A percentile compares a stretch with the other conserved stretches of the same genome.
Conservation (phyloP, 2,888 invertebrate species). For the Perizoma flavofasciatum region DNA sequence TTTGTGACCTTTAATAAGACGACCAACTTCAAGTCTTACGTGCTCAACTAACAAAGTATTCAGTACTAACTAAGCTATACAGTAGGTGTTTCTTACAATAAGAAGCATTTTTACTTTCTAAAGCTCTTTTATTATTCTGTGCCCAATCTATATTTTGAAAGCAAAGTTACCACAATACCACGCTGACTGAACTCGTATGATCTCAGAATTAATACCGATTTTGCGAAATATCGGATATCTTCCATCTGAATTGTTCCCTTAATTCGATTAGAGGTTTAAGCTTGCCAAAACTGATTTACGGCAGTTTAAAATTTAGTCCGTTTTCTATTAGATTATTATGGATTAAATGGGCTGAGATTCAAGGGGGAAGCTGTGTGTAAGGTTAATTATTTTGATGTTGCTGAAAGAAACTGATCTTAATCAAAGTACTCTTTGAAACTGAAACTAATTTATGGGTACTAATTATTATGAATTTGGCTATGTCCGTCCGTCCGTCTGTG, state of each 20-base stretch:
- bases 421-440: no score
- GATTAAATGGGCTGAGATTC: slow-evolving; percentile 58
- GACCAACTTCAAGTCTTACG: no score
- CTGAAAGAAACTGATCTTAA: background rate
- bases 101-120: slow-evolving; percentile 6
- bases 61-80: no score
- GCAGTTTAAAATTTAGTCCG: slow-evolving; percentile 67
- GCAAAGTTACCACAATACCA: slow-evolving; percentile 37
- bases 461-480: no score
- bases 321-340: slow-evolving; percentile 65
- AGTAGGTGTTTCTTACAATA: no score
- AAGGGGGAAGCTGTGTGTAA: slow-evolving; percentile 20
- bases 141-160: slow-evolving; percentile 43
- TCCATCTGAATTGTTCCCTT: slow-evolving; percentile 58
- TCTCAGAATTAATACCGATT: slow-evolving; percentile 32
- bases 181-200: slow-evolving; percentile 34
- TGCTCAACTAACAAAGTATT: no score
- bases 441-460: no score
- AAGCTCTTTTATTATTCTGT: slow-evolving; percentile 16
- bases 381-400: slow-evolving; percentile 19
- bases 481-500: no score
- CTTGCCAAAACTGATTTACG: slow-evolving; percentile 67
- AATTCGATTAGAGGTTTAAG: slow-evolving; percentile 58
- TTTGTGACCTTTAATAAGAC: no score
- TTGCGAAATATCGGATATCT: slow-evolving; percentile 49